A percentile compares a stretch with the other conserved stretches of the same genome.
phyloP scores from a whole-genome alignment of 2,797 vertebrate genomes.

The Meda fulgida region DNA sequence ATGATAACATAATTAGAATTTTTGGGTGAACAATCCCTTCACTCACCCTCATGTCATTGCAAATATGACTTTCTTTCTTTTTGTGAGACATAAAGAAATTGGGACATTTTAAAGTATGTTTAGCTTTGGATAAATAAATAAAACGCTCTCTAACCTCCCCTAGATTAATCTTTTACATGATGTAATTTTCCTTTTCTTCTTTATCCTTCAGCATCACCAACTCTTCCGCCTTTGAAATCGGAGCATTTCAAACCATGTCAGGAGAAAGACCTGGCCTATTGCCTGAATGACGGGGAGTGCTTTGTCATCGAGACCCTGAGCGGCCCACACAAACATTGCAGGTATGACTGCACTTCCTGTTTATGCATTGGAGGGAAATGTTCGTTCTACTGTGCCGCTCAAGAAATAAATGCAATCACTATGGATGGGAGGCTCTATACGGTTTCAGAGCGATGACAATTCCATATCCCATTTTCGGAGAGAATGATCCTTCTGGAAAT shows the following conservation, averaged over 20 bases:
- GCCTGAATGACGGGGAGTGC: slow-evolving; percentile 95
- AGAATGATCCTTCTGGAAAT: slow-evolving; percentile 47
- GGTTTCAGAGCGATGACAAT: slow-evolving; percentile 42
- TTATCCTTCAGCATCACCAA: slow-evolving; percentile 83
- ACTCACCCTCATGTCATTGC: background rate
- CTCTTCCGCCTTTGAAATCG: slow-evolving; percentile 89
- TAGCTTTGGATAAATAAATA: background rate
- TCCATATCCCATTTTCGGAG: slow-evolving; percentile 45
- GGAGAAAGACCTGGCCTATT: slow-evolving; percentile 96
- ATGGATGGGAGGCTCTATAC: slow-evolving; percentile 19
- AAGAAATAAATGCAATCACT: slow-evolving; percentile 48
- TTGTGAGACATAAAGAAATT: background rate
- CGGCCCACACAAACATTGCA: slow-evolving; percentile 97
- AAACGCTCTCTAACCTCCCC: background rate
- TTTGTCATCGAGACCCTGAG: slow-evolving; percentile 97
- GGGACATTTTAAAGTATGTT: background rate
- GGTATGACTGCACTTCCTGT: slow-evolving; percentile 80
- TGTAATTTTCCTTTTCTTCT: slow-evolving; percentile 20
- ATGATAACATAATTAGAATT: background rate
- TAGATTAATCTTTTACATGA: slow-evolving; percentile 53
- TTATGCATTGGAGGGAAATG: slow-evolving; percentile 5
- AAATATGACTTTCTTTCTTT: background rate
- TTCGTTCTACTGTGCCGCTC: background rate
- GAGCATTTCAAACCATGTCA: slow-evolving; percentile 98
- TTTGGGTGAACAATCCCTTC: background rate